A percentile compares a stretch with the other conserved stretches of the same genome.
These are phyloP conservation scores for Pherbina coryleti DNA, from an alignment of 2,888 invertebrate genomes.

Conservation along the genomic window DNA sequence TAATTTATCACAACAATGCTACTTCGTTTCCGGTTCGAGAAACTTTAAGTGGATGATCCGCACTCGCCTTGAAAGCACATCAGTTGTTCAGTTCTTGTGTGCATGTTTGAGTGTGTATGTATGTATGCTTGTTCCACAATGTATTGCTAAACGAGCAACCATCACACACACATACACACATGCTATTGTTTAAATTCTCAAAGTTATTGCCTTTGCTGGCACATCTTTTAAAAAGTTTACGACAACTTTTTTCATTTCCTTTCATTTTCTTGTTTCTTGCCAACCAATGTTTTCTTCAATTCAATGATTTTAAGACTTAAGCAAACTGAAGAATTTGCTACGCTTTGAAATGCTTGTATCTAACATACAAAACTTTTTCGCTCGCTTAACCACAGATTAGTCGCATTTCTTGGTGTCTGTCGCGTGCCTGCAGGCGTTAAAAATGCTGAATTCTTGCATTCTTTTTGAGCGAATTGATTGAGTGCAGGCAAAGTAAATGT, in stretches of 20 bases:
- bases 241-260: background rate
- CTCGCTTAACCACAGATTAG: too few species aligned
- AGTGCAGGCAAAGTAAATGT: background rate
- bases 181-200: background rate
- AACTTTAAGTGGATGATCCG: slow-evolving; percentile 37
- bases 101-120: slow-evolving; percentile 23
- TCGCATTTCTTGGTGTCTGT: background rate
- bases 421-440: background rate
- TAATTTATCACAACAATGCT: slow-evolving; percentile 60
- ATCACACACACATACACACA: background rate
- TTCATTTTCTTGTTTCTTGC: background rate
- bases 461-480: background rate
- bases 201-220: background rate
- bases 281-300: too few species aligned
- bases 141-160: too few species aligned
- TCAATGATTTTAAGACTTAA: too few species aligned
- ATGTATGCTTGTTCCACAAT: slow-evolving; percentile 3
- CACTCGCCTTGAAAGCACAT: background rate
- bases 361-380: too few species aligned
- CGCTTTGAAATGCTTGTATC: too few species aligned
- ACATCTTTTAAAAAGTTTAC: slow-evolving; percentile 1
- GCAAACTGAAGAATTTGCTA: too few species aligned
- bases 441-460: background rate
- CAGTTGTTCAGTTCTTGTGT: background rate
- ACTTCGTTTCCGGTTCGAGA: slow-evolving; percentile 47